Conservation (phyloP, 2,888 invertebrate genomes). For the Unio delphinus region DNA sequence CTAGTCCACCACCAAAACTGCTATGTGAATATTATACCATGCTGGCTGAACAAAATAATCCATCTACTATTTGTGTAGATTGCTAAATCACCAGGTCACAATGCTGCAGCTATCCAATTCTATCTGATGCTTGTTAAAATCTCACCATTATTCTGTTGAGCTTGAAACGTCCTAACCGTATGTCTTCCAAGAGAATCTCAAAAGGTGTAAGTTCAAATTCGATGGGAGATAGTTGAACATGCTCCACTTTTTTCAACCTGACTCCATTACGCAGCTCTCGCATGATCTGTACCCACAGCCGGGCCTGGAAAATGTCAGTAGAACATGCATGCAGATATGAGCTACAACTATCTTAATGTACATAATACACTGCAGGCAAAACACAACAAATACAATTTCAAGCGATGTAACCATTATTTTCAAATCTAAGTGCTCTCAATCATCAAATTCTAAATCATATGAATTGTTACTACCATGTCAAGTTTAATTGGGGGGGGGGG, state of each 20-base stretch:
- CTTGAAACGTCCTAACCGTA: conserved; percentile 89
- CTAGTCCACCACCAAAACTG: too few species aligned
- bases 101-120: too few species aligned
- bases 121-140: conserved; percentile 2
- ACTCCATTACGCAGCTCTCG: conserved; percentile 92
- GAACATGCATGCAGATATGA: not conserved
- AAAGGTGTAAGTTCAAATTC: conserved; percentile 96
- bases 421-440: too few species aligned
- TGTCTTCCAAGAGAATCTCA: conserved; percentile 97
- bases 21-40: too few species aligned
- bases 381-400: too few species aligned
- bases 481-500: too few species aligned
- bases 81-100: too few species aligned
- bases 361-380: not conserved
- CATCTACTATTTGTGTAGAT: too few species aligned
- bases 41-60: too few species aligned
- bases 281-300: conserved; percentile 84
- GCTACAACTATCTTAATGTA: not conserved
- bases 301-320: conserved; percentile 78
- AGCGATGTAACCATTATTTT: too few species aligned
- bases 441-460: too few species aligned
- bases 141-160: conserved; percentile 80
- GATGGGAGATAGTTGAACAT: conserved; percentile 75
- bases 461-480: too few species aligned
- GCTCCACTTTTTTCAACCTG: conserved; percentile 89